Base-by-base conservation (phyloP, 2,797 vertebrate genomes). In the Dallia pectoralis region DNA sequence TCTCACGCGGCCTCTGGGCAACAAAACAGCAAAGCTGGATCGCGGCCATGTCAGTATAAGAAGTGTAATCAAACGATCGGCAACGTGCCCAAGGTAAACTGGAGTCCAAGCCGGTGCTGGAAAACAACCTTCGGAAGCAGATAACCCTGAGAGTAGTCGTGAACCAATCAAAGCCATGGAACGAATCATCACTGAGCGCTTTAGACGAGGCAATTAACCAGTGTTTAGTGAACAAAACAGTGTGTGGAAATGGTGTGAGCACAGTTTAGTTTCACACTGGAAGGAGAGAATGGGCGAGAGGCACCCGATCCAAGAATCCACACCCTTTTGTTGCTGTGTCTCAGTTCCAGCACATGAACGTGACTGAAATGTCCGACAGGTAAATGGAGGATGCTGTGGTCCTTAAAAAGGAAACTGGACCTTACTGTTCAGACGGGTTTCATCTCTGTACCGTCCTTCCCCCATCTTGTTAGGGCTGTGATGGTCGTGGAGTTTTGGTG, bases 61-160 rank as follows among this genome's bases (percentile, higher is more conserved):
- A 16, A 33, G 63, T 65, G 9, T 65, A 65, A 65, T 65, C 32
- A 65, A 36, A 65, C 63, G 7, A 33, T 33, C 30, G 32, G 63
- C 32, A 36, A 32, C 19, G 63, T 18, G 63, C 30, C 30, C 32
- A 65, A 65, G 33, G 63, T 36, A 63, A 63, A 29, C 61, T 30
- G 1, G 15, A 63, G 27, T 30, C 25, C 27, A 63, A 29, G 56
- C 56, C 4, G 1, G 25, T 30, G 14, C 5, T 30, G 29, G 62
- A 33, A 6, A 36, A 65, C 32, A 36, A 65, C 63, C 63, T 36
- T 30, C 1, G 9, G 63, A n/a, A 65, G 27, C 29, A 32, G 30
- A 30, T 40, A 40, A 6, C 27, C 29, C 59, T 62, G 14, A 7
- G 32, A 19, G 16, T 4, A 32, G 63, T 16, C 15, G 32, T 30